A percentile compares a stretch with the other conserved stretches of the same genome.
Conservation (phyloP, 2,888 invertebrate species). For the Agonopterix subpropinquella region DNA sequence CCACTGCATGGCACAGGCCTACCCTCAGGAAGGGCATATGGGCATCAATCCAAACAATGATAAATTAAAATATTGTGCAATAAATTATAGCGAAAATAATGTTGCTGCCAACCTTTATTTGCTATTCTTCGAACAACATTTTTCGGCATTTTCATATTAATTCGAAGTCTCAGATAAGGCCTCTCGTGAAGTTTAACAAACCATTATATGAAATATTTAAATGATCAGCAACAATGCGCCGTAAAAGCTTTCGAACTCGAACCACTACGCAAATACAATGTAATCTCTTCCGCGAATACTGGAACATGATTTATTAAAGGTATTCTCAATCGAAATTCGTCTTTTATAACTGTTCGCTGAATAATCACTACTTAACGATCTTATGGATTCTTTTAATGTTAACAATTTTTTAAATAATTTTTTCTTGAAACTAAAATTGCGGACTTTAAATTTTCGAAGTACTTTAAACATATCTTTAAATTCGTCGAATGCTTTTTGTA, state of each 20-base stretch:
- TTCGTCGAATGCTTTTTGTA: too few relatives aligned
- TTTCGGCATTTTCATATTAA: constrained; percentile 13
- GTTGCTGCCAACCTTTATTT: too few relatives aligned
- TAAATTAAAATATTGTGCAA: too few relatives aligned
- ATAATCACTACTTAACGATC: constrained; percentile 38
- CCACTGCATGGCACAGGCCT: too few relatives aligned
- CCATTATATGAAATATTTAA: constrained; percentile 30
- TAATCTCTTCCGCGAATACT: constrained; percentile 44
- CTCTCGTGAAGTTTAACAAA: constrained; percentile 18
- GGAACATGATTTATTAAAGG: constrained; percentile 47
- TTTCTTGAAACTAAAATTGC: constrained; percentile 2
- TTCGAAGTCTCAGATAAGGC: constrained; percentile 12
- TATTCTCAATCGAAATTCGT: constrained; percentile 42
- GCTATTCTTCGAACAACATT: not conserved
- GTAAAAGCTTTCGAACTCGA: constrained; percentile 25
- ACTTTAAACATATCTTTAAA: too few relatives aligned
- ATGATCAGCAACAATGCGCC: constrained; percentile 42
- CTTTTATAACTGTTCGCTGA: constrained; percentile 31
- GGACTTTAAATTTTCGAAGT: too few relatives aligned
- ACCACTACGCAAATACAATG: constrained; percentile 48
- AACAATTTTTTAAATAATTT: constrained; percentile 2
- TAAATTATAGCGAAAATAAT: too few relatives aligned
- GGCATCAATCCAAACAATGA: too few relatives aligned
- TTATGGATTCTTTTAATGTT: constrained; percentile 9
- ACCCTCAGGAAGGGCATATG: too few relatives aligned